Evolutionary conservation across 2,113 vertebrate genomes (phyloP), one percentile per base, ranked within the genome.

Genomic region (Pomatostomus ruficeps): DNA sequence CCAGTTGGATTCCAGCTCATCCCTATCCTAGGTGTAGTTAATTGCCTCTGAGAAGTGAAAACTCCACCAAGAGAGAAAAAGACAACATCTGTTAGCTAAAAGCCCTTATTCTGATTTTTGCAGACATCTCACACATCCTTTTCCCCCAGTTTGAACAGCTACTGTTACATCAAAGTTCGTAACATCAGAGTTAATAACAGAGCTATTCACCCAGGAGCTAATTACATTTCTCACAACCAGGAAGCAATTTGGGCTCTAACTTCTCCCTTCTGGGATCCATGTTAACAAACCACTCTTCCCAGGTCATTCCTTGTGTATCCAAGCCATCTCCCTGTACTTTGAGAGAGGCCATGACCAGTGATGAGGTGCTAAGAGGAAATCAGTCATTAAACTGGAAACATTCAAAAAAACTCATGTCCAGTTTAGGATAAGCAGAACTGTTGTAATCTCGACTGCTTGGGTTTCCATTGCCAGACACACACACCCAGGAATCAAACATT

Each of bases 401-500:
- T 48, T 55, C 3, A 9, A 36, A 93, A 93, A 75, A 70, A 2
- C 13, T 24, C n/a, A 7, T 14, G 42, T 11, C 76, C 82, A 48
- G 54, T 58, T 58, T 61, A 80, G 88, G 59, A 63, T 36, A 49
- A 87, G 51, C 82, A 82, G 59, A 75, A 42, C 70, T 89, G 77
- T 29, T 89, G 75, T 84, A 58, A 73, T 70, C 92, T 88, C 2
- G 0, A 43, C 59, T 73, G 84, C 85, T 84, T 35, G 71, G 70
- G 74, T 45, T 93, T 83, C 80, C 17, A 5, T 2, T 92, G 96
- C 88, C 81, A 94, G 7, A 83, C 80, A 61, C 62, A 87, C 94
- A 89, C 86, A 40, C 82, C 73, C 65, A 85, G 70, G 94, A 95
- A 93, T 93, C 88, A 92, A 95, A 89, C 86, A 89, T 91, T 90